Percentiles rank a stretch among this genome's conserved stretches.
Evolutionary conservation across 2,888 invertebrate species (phyloP).

Genomic region (Bimastos eiseni): DNA sequence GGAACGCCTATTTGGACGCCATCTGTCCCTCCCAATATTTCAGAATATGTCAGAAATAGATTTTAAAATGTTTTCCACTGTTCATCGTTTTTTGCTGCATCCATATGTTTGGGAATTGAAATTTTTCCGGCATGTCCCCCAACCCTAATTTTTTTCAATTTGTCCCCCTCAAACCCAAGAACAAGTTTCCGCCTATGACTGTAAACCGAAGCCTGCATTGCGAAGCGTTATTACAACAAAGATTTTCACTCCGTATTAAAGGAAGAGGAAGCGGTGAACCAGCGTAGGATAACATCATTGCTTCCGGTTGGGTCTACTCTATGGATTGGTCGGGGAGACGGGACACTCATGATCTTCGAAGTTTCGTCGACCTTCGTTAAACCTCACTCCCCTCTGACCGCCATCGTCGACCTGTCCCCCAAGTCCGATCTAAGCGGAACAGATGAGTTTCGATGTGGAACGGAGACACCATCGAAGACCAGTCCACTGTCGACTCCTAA

Average conservation of each 20-base stretch:
- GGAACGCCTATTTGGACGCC: too few relatives aligned
- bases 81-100: too few relatives aligned
- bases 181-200: too few relatives aligned
- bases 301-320: slow-evolving; percentile 60
- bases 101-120: too few relatives aligned
- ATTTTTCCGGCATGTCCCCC: too few relatives aligned
- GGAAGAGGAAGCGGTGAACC: slow-evolving; percentile 59
- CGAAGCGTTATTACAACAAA: not conserved
- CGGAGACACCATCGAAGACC: not conserved
- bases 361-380: slow-evolving; percentile 27
- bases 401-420: not conserved
- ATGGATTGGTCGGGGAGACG: slow-evolving; percentile 66
- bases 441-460: not conserved
- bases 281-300: slow-evolving; percentile 61
- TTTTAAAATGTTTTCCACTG: too few relatives aligned
- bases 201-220: too few relatives aligned
- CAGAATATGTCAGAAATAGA: too few relatives aligned
- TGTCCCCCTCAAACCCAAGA: too few relatives aligned
- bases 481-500: not conserved
- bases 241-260: slow-evolving; percentile 37
- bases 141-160: too few relatives aligned
- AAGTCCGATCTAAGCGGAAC: not conserved
- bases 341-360: slow-evolving; percentile 47
- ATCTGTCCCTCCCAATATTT: too few relatives aligned
- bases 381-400: not conserved